phyloP scores from a whole-genome alignment of 2,797 vertebrate species.

The Hoplostethus atlanticus region DNA sequence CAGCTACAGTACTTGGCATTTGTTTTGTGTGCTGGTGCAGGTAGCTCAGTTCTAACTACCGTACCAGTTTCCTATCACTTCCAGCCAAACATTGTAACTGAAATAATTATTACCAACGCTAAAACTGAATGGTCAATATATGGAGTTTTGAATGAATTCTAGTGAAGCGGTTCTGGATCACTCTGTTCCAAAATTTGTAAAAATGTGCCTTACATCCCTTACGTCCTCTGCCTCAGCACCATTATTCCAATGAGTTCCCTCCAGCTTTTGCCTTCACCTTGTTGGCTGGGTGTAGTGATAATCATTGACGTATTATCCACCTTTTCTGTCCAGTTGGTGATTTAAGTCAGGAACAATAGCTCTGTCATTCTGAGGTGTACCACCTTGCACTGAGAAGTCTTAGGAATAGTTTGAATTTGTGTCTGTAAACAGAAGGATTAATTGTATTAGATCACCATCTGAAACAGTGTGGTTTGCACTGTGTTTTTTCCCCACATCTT shows the following conservation, averaged over 20 bases:
- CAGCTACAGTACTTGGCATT: constrained; percentile 36
- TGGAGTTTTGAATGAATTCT: constrained; percentile 39
- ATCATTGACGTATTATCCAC: constrained; percentile 32
- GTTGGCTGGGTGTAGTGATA: constrained; percentile 56
- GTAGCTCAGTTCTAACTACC: constrained; percentile 36
- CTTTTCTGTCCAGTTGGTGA: constrained; percentile 29
- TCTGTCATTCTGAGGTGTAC: constrained; percentile 31
- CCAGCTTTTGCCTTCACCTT: constrained; percentile 43
- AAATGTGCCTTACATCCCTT: constrained; percentile 81
- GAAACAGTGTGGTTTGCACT: constrained; percentile 71
- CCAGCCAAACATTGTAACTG: constrained; percentile 24
- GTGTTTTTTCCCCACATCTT: constrained; percentile 33
- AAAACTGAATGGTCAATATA: constrained; percentile 23
- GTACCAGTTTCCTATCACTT: constrained; percentile 35
- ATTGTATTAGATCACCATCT: constrained; percentile 36
- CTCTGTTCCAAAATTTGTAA: constrained; percentile 38
- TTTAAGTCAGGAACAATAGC: constrained; percentile 32
- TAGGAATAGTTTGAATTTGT: background rate
- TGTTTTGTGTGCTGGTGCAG: constrained; percentile 38
- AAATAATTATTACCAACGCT: constrained; percentile 24
- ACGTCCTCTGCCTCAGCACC: constrained; percentile 49
- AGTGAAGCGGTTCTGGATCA: constrained; percentile 37
- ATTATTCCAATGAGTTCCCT: constrained; percentile 43
- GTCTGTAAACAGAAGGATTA: constrained; percentile 12
- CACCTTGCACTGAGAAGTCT: background rate